phyloP scores from a whole-genome alignment of 1,140 invertebrate genomes.

The Tetranychus cinnabarinus region DNA sequence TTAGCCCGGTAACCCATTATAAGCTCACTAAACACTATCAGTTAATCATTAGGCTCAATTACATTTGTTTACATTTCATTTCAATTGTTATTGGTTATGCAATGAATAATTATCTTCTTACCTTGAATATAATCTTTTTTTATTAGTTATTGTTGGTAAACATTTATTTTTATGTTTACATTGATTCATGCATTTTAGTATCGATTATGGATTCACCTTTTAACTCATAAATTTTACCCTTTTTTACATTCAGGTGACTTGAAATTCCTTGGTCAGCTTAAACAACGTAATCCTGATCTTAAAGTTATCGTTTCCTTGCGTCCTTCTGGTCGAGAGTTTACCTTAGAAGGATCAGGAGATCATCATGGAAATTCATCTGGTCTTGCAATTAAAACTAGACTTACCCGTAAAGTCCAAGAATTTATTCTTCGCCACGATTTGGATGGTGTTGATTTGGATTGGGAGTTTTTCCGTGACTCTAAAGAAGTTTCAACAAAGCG shows the following conservation, averaged over 20 bases:
- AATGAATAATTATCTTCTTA: too few relatives aligned
- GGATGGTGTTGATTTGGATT: conserved; percentile 10
- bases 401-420: conserved; percentile 6
- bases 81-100: neutral
- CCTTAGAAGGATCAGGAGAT: neutral
- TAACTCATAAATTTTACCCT: neutral
- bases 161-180: too few relatives aligned
- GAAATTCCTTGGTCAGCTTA: conserved; percentile 1
- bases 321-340: neutral
- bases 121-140: too few relatives aligned
- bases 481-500: neutral
- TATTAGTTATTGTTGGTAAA: too few relatives aligned
- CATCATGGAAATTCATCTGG: neutral
- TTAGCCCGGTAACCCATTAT: too few relatives aligned
- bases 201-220: too few relatives aligned
- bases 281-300: conserved; percentile 4
- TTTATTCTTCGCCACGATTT: conserved; percentile 7
- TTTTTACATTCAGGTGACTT: conserved; percentile 4
- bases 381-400: neutral
- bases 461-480: conserved; percentile 5
- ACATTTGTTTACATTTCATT: neutral
- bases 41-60: too few relatives aligned
- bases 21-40: too few relatives aligned
- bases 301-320: conserved; percentile 8
- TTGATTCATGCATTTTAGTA: too few relatives aligned